phyloP scores from a whole-genome alignment of 2,113 vertebrate species.

The Oryzias javanicus region DNA sequence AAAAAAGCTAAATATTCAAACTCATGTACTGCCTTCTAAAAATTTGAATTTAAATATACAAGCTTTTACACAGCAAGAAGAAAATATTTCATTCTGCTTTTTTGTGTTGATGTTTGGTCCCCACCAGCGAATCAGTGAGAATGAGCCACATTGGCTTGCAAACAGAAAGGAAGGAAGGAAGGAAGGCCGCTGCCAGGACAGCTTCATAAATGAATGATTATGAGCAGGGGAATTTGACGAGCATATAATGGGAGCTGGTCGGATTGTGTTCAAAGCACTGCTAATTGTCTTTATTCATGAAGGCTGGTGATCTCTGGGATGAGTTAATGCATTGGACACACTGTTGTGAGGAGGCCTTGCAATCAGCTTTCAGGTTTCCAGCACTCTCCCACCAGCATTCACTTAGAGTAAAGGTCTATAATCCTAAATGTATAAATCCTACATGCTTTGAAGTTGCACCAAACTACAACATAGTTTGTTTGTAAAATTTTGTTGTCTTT shows the following conservation, averaged over 20 bases:
- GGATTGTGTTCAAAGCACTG: slow-evolving; percentile 41
- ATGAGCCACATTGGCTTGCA: slow-evolving; percentile 31
- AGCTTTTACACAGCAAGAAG: no score
- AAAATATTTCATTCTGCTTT: no score
- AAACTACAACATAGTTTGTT: background rate
- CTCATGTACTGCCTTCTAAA: no score
- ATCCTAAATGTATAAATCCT: background rate
- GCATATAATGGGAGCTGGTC: slow-evolving; percentile 32
- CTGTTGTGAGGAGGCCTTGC: slow-evolving; percentile 27
- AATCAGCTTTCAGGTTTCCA: slow-evolving; percentile 21
- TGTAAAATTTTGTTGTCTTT: background rate
- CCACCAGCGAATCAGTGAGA: slow-evolving; percentile 11
- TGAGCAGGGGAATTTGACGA: slow-evolving; percentile 36
- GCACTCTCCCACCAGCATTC: background rate
- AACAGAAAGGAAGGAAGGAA: slow-evolving; percentile 45
- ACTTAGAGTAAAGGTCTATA: slow-evolving; percentile 4
- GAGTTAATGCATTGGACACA: slow-evolving; percentile 26
- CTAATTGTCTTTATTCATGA: slow-evolving; percentile 57
- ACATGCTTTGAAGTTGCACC: slow-evolving; percentile 1
- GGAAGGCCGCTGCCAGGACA: slow-evolving; percentile 28
- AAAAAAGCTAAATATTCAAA: no score
- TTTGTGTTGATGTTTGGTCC: background rate
- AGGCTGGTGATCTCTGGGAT: slow-evolving; percentile 36
- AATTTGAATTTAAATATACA: no score
- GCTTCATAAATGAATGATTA: slow-evolving; percentile 56